Evolutionary conservation across 1,140 invertebrate species (phyloP).

Genomic region (Hetaerina americana): DNA sequence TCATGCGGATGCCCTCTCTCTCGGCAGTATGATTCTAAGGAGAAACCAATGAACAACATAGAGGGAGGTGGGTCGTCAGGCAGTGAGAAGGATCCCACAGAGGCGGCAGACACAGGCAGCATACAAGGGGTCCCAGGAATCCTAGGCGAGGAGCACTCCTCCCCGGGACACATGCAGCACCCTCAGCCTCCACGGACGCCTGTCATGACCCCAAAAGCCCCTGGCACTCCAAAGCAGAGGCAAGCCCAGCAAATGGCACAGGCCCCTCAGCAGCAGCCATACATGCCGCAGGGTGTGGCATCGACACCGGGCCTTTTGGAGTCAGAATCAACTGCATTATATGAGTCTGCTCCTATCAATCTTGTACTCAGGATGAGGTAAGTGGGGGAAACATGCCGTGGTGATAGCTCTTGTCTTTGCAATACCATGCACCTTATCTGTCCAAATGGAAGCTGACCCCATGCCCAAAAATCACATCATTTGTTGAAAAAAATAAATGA

Average conservation of each 20-base stretch:
- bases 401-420: no score
- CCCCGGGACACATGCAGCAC: background rate
- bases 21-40: slow-evolving; percentile 9
- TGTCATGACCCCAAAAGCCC: slow-evolving; percentile 5
- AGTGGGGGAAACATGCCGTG: no score
- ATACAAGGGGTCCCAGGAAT: slow-evolving; percentile 10
- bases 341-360: slow-evolving; percentile 37
- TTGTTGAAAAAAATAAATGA: no score
- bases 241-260: background rate
- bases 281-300: background rate
- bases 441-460: no score
- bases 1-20: no score
- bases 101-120: slow-evolving; percentile 18
- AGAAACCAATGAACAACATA: slow-evolving; percentile 39
- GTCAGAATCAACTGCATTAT: background rate
- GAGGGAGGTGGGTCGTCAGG: slow-evolving; percentile 39
- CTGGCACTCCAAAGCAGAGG: background rate
- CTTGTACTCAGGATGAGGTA: slow-evolving; percentile 69
- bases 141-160: slow-evolving; percentile 4
- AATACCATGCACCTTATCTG: no score
- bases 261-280: background rate
- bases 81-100: slow-evolving; percentile 33
- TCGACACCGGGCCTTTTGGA: background rate
- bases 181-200: background rate
- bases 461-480: no score